Percentiles rank a stretch among this genome's conserved stretches.
Evolutionary conservation across 2,888 invertebrate species (phyloP).

Genomic region (Teleiodes luculella): DNA sequence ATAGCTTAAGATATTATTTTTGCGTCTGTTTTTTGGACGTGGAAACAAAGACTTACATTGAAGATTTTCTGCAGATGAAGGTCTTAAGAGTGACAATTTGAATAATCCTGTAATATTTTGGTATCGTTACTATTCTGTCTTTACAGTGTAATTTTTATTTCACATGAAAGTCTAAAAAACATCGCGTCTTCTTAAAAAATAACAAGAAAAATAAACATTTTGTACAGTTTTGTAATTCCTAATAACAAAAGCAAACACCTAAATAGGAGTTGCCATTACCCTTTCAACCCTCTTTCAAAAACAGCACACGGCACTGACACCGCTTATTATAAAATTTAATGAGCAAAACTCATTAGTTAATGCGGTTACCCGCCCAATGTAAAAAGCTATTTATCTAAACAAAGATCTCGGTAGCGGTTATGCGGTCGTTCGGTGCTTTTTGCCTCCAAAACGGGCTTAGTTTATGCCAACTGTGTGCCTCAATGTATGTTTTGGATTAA

Average conservation of each 20-base stretch:
- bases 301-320: slow-evolving; percentile 2
- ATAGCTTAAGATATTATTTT: no score
- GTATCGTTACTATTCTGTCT: no score
- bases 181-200: no score
- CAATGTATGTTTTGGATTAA: not conserved
- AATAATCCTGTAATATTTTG: no score
- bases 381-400: slow-evolving; percentile 22
- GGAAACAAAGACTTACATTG: no score
- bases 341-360: slow-evolving; percentile 9
- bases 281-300: not conserved
- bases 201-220: no score
- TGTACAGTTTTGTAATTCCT: no score
- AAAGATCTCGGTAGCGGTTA: slow-evolving; percentile 18
- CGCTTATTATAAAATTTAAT: slow-evolving; percentile 9
- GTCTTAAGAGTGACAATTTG: no score
- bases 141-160: not conserved
- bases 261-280: not conserved
- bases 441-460: slow-evolving; percentile 20
- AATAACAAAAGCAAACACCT: no score
- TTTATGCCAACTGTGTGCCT: slow-evolving; percentile 1
- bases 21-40: no score
- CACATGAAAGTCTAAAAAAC: no score
- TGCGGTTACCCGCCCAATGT: slow-evolving; percentile 35
- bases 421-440: slow-evolving; percentile 32
- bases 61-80: no score